Base-by-base conservation (phyloP, 2,888 invertebrate species). In the Fabriciana adippe region DNA sequence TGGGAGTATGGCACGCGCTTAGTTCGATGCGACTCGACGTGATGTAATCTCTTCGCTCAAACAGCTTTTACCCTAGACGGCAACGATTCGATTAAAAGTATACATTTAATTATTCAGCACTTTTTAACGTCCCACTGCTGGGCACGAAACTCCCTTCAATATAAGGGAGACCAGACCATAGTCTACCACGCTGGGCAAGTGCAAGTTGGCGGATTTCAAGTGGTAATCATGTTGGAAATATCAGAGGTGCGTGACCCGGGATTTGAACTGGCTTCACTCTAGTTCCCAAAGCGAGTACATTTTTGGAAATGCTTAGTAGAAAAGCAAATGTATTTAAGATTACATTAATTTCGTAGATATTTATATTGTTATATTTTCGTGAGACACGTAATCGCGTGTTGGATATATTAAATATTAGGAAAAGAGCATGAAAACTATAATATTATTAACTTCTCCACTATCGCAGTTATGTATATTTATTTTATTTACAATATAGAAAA, bases 371-470 rank as follows among this genome's bases (percentile, higher is more conserved):
- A 26, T 26, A 26, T 26, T 26, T 26, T 26, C 41, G 45, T 56
- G 45, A n/a, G 14, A 56, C 56, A 56, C 56, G 45, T 45, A 47
- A 57, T 57, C 6, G 45, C 57, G 45, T 57, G 57, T 47, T 16
- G 13, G 1, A 57, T 57, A 15, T 3, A 55, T 11, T 35, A 21
- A 35, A 41, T 16, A 18, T 35, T 16, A n/a, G 26, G n/a, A 35
- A 16, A 11, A 35, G 41, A 56, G 41, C 56, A 45, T 18, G 13
- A 45, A 11, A 8, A 56, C 4, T 2, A 11, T 14, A 45, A 56
- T 14, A 56, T 45, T 13, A 31, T 31, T 31, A n/a, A 55, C 2
- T 16, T 16, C 4, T 26, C 5, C 26, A 26, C 4, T 26, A 26
- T 4, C 26, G 5, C 26, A 26, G 4, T 4, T 26, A 26, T 26